Base-by-base conservation (phyloP, 1,140 invertebrate species). In the Drosophila equinoxialis region DNA sequence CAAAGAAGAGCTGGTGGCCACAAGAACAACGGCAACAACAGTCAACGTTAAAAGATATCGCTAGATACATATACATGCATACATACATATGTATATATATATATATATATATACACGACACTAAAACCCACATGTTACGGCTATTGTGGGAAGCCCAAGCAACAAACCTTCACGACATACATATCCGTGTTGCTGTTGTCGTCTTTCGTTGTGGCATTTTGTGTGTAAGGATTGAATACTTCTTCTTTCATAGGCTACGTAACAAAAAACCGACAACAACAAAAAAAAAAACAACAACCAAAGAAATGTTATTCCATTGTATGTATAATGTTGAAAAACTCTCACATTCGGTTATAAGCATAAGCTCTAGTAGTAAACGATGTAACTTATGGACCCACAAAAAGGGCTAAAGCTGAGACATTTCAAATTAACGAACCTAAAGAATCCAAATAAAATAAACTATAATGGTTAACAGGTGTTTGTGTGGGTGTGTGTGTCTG, bases 71-170 rank as follows among this genome's bases (percentile, higher is more conserved):
- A 35, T 37, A 58, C 14, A 37, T 8, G 20, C 20, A 17, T 17
- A 1, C 17, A 17, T 23, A 23, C 20, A 23, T 23, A 35, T 35
- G 68, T 68, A 76, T 85, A 75, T 68, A 58, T 70, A 65, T 51
- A 66, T 66, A 55, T 59, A 42, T 20, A 20, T 39, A 20, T 39
- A 39, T 35, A 59, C 10, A 11, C 26, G 62, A 65, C 81, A 85
- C 81, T 85, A 78, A 85, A 85, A 64, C 71, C 81, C 81, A 85
- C 81, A 85, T 85, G 81, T 82, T 82, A 75, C 80, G 74, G 30
- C 45, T 67, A 74, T 76, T 75, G 73, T 60, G 65, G 41, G 73
- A 42, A 75, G 59, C 45, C 35, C 23, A 41, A 14, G 3, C 33
- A 55, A 30, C 33, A 57, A 39, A 59, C 57, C 17, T 23, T 23